Conservation (phyloP, 2,113 vertebrate species). For the Leucosticte australis region DNA sequence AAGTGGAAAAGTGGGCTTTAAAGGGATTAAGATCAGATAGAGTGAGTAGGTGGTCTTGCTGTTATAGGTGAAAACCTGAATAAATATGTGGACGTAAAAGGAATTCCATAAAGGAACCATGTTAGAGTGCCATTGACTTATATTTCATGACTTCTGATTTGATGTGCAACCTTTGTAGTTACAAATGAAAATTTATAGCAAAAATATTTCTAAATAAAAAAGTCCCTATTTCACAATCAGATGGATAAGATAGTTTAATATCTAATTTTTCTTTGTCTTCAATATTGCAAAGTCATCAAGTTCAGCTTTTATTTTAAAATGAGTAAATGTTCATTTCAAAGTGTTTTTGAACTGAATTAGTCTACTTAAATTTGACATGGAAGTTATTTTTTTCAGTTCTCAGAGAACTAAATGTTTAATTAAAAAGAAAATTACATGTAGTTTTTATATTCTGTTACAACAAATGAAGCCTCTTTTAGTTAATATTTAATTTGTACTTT, state of each 20-base stretch:
- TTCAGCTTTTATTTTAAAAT: not conserved
- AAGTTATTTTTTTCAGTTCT: not conserved
- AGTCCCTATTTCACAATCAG: not conserved
- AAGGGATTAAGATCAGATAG: not conserved
- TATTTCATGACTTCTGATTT: not conserved
- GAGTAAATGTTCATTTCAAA: not conserved
- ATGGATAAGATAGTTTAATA: not conserved
- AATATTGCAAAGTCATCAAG: not conserved
- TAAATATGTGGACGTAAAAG: accelerated
- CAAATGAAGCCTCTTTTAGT: not conserved
- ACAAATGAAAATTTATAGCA: not conserved
- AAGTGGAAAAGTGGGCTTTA: not conserved
- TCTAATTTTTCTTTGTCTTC: not conserved
- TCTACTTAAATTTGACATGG: not conserved
- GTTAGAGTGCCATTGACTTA: not conserved
- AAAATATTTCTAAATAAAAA: not conserved
- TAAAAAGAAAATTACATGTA: not conserved
- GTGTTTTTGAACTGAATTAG: not conserved
- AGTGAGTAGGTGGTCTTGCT: not conserved
- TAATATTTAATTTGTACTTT: conserved; percentile 14
- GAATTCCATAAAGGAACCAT: not conserved
- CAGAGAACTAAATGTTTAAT: not conserved
- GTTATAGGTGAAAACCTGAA: not conserved
- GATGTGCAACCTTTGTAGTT: not conserved
- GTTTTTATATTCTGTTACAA: conserved; percentile 26